Conservation (phyloP, 2,113 vertebrate species). For the Prunella himalayana region DNA sequence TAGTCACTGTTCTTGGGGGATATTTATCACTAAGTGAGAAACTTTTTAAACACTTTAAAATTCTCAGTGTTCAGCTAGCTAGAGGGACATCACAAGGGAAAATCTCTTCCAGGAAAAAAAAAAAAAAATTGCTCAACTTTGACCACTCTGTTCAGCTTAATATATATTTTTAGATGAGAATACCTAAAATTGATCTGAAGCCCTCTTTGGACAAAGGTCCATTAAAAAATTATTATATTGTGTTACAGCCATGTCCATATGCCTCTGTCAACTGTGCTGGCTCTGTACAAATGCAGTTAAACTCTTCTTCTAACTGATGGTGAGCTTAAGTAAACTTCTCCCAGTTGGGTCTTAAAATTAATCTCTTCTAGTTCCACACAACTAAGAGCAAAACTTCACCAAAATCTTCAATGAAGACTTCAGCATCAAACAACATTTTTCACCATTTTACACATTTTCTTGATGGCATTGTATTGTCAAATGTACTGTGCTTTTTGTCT, state of each 20-base stretch:
- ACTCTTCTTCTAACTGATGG: not conserved
- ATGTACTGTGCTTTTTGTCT: not conserved
- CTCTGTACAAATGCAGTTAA: not conserved
- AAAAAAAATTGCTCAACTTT: not conserved
- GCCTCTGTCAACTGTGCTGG: not conserved
- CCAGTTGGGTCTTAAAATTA: not conserved
- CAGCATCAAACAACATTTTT: not conserved
- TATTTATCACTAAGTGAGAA: not conserved
- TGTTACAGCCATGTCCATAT: not conserved
- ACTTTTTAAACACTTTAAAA: not conserved
- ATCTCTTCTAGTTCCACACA: not conserved
- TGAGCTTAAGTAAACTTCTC: constrained; percentile 21
- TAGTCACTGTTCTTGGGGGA: not conserved
- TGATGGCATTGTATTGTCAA: not conserved
- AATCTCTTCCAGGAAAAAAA: not conserved
- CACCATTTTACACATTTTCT: not conserved
- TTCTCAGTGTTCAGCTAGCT: not conserved
- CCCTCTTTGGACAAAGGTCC: not conserved
- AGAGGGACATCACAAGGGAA: not conserved
- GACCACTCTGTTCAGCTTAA: not conserved
- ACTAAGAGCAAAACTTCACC: not conserved
- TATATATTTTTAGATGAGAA: not conserved
- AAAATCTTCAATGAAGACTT: not conserved
- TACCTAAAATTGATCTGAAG: not conserved
- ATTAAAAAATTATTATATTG: not conserved